Percentiles rank a stretch among this genome's conserved stretches.
Evolutionary conservation across 2,888 invertebrate genomes (phyloP).

Genomic region (Chloroclysta siterata): DNA sequence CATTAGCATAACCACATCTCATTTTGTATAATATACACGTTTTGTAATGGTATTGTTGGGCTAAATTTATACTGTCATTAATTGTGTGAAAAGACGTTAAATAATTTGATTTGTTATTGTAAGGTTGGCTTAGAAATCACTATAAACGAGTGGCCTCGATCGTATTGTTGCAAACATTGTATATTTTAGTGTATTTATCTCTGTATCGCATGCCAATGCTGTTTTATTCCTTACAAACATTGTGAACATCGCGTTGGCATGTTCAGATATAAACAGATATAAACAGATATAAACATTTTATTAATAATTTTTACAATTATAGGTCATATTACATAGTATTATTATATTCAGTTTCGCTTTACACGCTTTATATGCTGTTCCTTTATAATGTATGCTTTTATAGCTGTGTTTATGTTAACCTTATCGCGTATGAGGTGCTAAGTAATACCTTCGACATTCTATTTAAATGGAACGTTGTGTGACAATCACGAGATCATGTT

Average conservation of each 20-base stretch:
- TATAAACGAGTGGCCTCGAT: constrained; percentile 27
- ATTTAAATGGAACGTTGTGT: constrained; percentile 13
- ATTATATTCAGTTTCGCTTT: no score
- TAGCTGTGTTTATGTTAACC: constrained; percentile 36
- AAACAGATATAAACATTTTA: no score
- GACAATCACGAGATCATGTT: constrained; percentile 23
- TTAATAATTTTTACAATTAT: no score
- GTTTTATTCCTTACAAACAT: constrained; percentile 36
- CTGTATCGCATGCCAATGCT: constrained; percentile 32
- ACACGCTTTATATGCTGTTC: constrained; percentile 33
- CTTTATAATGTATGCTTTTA: constrained; percentile 36
- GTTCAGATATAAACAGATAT: no score
- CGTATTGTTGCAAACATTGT: constrained; percentile 22
- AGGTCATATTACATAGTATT: no score
- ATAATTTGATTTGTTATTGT: constrained; percentile 32
- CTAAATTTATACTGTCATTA: constrained; percentile 34
- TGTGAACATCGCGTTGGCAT: constrained; percentile 34
- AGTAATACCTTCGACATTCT: constrained; percentile 34
- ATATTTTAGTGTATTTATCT: constrained; percentile 38
- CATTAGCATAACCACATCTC: constrained; percentile 55
- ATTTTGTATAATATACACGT: constrained; percentile 41
- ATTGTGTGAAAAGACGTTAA: constrained; percentile 26
- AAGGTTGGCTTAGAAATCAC: constrained; percentile 21
- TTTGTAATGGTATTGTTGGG: constrained; percentile 38
- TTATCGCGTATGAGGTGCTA: constrained; percentile 39